phyloP scores from a whole-genome alignment of 2,113 vertebrate genomes.

The Phalacrocorax pelagicus region DNA sequence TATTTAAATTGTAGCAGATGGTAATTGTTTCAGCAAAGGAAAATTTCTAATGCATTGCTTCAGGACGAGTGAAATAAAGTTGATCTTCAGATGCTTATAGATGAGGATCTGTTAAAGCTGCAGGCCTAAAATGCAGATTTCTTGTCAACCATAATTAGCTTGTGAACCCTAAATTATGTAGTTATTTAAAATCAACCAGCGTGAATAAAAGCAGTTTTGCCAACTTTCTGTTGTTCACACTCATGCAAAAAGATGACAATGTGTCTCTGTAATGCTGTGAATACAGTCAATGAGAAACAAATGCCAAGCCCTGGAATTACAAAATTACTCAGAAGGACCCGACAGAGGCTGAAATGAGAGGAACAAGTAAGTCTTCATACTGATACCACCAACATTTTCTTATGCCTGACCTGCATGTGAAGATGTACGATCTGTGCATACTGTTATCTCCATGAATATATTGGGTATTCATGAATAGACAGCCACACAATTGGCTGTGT shows the following conservation, averaged over 20 bases:
- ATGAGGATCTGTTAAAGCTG: slow-evolving; percentile 29
- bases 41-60: background rate
- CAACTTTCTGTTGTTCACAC: background rate
- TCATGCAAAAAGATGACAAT: background rate
- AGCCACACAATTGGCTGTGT: background rate
- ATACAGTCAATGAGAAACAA: background rate
- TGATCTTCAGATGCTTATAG: slow-evolving; percentile 28
- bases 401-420: background rate
- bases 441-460: background rate
- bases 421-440: background rate
- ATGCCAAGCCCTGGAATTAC: background rate
- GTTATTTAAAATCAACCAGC: slow-evolving; percentile 4
- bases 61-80: slow-evolving; percentile 13
- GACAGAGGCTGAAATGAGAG: background rate
- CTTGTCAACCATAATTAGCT: slow-evolving; percentile 36
- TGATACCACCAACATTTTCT: background rate
- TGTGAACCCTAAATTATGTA: background rate
- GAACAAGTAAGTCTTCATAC: background rate
- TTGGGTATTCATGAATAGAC: background rate
- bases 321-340: background rate
- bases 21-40: background rate
- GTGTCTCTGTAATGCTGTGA: background rate
- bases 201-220: slow-evolving; percentile 18
- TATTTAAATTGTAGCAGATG: slow-evolving; percentile 27
- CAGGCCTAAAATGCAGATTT: slow-evolving; percentile 36